Base-by-base conservation (phyloP, 2,888 invertebrate genomes). In the Steinernema hermaphroditum region DNA sequence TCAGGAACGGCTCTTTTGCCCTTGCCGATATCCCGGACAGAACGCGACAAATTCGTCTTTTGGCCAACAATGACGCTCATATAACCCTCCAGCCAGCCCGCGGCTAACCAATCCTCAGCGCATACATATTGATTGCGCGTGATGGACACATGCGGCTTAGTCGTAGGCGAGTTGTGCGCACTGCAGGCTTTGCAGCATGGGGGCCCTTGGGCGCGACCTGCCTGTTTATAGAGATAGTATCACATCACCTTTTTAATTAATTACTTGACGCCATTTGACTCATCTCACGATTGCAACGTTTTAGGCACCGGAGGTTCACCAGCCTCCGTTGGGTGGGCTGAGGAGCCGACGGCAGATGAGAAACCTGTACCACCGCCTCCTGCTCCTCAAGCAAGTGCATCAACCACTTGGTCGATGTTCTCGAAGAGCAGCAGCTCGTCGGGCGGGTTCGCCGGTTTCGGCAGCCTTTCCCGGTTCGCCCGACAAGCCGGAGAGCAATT, bases 401-500 rank as follows among this genome's bases (percentile, higher is more conserved):
- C 68, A 22, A 43, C 71, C 43, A 32, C 44, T 44, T 34, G 29
- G 29, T 70, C 74, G 44, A 73, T 73, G 74, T 73, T 73, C 50
- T 34, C 69, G 24, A 29, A 27, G 19, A 57, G 72, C 41, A 72
- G 72, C 54, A 34, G 62, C 19, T 62, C 62, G 12, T 62, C 54
- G 12, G 74, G 75, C 43, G 75, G 77, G 73, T 80, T 81, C 69
- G 79, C 79, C 74, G 72, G 76, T 24, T 85, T 85, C 77, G 80
- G 81, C 68, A 76, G 79, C n/a, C 78, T 85, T 68, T 78, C 80
- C 68, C 84, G 85, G 76, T 79, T 85, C 46, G 85, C 84, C 8
- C 82, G 82, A 75, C 80, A 83, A 70, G 85, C 84, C 41, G 76
- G 81, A 37, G 84, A 80, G 69, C 84, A 85, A 72, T 73, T 84